These are phyloP conservation scores for Zelleria hepariella DNA, from an alignment of 2,888 invertebrate species.

Conservation along the genomic window DNA sequence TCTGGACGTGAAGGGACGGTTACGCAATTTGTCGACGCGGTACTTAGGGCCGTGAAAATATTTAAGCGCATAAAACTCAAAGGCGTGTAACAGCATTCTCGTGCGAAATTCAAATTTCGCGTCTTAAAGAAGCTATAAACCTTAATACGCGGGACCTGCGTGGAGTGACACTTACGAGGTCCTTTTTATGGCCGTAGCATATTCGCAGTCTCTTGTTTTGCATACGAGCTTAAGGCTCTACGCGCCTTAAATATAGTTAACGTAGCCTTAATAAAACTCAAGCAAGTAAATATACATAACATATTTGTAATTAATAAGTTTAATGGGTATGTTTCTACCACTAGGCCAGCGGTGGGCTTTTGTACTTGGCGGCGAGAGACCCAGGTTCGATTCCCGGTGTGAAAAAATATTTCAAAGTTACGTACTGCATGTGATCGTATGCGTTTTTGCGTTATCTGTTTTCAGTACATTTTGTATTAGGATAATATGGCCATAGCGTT, in stretches of 20 bases:
- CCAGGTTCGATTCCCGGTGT: too few relatives aligned
- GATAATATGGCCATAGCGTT: too few relatives aligned
- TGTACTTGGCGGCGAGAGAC: too few relatives aligned
- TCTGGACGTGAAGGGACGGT: too few relatives aligned
- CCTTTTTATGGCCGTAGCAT: conserved; percentile 19
- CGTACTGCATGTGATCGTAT: too few relatives aligned
- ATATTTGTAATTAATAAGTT: too few relatives aligned
- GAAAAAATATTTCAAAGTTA: too few relatives aligned
- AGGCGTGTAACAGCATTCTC: conserved; percentile 18
- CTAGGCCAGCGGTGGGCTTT: too few relatives aligned
- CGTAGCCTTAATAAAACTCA: background rate
- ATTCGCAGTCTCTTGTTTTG: conserved; percentile 1
- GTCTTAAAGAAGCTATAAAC: conserved; percentile 46
- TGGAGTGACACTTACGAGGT: conserved; percentile 36
- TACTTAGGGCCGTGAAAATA: background rate
- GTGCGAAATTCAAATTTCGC: conserved; percentile 41
- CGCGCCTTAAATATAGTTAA: background rate
- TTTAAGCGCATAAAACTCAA: background rate
- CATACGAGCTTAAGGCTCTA: background rate
- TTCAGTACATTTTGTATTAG: too few relatives aligned
- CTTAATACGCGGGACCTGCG: conserved; percentile 35
- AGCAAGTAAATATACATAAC: too few relatives aligned
- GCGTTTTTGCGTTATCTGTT: too few relatives aligned
- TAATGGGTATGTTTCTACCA: too few relatives aligned
- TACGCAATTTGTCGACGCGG: background rate